These are phyloP conservation scores for Melierax canorus DNA, from an alignment of 2,113 vertebrate species.

Conservation along the genomic window DNA sequence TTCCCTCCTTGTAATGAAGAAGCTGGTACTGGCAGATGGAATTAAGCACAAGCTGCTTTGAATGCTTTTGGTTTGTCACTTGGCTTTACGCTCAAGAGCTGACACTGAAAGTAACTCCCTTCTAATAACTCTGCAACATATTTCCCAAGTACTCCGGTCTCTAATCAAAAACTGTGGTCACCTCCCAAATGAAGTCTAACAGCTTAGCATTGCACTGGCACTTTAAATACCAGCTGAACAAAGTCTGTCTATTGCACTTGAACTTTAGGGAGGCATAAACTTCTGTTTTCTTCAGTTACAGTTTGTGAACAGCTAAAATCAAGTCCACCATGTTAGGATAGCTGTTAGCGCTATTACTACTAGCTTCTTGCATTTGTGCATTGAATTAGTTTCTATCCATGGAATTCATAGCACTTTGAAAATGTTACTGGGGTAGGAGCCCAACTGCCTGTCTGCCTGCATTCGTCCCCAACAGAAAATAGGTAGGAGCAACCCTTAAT, in stretches of 20 bases:
- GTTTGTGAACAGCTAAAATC: neutral
- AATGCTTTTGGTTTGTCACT: slow-evolving; percentile 72
- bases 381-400: neutral
- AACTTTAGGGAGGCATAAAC: neutral
- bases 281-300: neutral
- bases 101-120: slow-evolving; percentile 71
- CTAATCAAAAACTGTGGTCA: neutral
- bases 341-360: neutral
- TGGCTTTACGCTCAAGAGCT: slow-evolving; percentile 68
- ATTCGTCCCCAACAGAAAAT: neutral
- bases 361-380: neutral
- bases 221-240: neutral
- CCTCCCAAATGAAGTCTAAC: neutral
- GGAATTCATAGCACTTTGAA: neutral
- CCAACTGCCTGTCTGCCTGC: neutral
- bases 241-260: neutral
- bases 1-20: slow-evolving; percentile 35
- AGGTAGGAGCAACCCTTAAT: neutral
- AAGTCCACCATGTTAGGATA: neutral
- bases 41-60: slow-evolving; percentile 69
- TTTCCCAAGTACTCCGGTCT: neutral
- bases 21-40: slow-evolving; percentile 71
- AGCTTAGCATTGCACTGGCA: neutral
- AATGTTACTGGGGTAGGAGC: neutral
- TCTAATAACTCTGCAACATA: slow-evolving; percentile 58